phyloP scores from a whole-genome alignment of 2,888 invertebrate genomes.

The Trichogramma dendrolimi region DNA sequence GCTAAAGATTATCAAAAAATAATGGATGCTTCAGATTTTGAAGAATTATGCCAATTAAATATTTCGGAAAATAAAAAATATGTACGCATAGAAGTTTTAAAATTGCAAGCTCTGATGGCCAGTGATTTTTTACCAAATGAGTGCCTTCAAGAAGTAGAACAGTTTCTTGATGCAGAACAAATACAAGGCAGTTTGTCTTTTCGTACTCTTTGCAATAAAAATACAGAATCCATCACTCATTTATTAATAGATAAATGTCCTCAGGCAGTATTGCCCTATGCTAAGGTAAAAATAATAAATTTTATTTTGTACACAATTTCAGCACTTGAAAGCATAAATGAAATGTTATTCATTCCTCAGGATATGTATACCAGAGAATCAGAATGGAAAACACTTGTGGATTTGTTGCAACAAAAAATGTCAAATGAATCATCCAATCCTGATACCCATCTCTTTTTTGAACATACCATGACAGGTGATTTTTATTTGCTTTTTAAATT shows the following conservation, averaged over 20 bases:
- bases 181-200: slow-evolving; percentile 57
- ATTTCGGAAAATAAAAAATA: slow-evolving; percentile 28
- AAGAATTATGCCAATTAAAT: slow-evolving; percentile 33
- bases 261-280: slow-evolving; percentile 62
- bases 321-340: not conserved
- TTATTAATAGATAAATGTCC: slow-evolving; percentile 61
- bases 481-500: not conserved
- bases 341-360: slow-evolving; percentile 32
- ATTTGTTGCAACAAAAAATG: slow-evolving; percentile 44
- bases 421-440: slow-evolving; percentile 36
- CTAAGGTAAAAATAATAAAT: slow-evolving; percentile 55
- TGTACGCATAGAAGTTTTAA: slow-evolving; percentile 41
- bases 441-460: slow-evolving; percentile 39
- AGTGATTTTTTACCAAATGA: slow-evolving; percentile 57
- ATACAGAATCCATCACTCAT: slow-evolving; percentile 54
- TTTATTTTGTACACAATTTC: not conserved
- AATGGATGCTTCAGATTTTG: slow-evolving; percentile 32
- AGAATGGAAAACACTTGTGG: slow-evolving; percentile 49
- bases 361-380: slow-evolving; percentile 46
- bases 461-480: slow-evolving; percentile 45
- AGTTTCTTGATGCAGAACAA: slow-evolving; percentile 59
- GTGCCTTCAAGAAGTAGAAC: slow-evolving; percentile 60
- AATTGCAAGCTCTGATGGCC: slow-evolving; percentile 59
- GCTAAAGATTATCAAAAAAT: slow-evolving; percentile 38
- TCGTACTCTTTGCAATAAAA: slow-evolving; percentile 54